Percentiles rank a stretch among this genome's conserved stretches.
Evolutionary conservation across 2,888 invertebrate species (phyloP).

Genomic region (Argynnis bischoffii): DNA sequence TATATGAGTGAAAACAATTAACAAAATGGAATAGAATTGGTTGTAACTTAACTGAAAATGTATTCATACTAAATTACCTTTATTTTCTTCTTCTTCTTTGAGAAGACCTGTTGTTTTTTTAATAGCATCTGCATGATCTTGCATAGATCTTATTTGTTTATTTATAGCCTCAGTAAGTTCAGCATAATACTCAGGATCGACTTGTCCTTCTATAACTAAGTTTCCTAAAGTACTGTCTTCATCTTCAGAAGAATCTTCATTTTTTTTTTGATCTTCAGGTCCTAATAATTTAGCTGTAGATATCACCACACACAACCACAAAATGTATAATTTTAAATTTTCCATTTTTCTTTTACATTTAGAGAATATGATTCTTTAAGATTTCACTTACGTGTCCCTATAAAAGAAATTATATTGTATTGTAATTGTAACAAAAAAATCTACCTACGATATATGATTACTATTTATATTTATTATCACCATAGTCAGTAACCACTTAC

Average conservation of each 20-base stretch:
- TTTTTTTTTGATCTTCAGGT: constrained; percentile 57
- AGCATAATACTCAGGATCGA: constrained; percentile 57
- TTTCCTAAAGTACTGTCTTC: constrained; percentile 50
- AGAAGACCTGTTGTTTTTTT: constrained; percentile 51
- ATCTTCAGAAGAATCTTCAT: constrained; percentile 53
- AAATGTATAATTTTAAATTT: constrained; percentile 52
- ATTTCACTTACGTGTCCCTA: constrained; percentile 73
- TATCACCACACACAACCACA: constrained; percentile 59
- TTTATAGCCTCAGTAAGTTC: constrained; percentile 62
- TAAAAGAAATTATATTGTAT: constrained; percentile 26
- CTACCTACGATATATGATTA: no score
- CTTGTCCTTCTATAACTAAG: constrained; percentile 46
- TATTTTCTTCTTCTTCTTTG: constrained; percentile 52
- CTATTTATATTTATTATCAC: constrained; percentile 12
- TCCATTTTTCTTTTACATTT: constrained; percentile 53
- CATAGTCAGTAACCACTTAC: constrained; percentile 45
- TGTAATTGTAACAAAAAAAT: no score
- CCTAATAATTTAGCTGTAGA: constrained; percentile 64
- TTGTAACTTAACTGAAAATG: no score
- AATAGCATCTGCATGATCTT: constrained; percentile 66
- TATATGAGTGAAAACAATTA: no score
- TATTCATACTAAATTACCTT: constrained; percentile 30
- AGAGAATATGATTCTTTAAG: constrained; percentile 45
- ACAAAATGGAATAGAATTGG: no score
- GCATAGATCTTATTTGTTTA: constrained; percentile 59